Evolutionary conservation across 2,797 vertebrate species (phyloP), one percentile per base, ranked within the genome.

Genomic region (Pipistrellus kuhlii): DNA sequence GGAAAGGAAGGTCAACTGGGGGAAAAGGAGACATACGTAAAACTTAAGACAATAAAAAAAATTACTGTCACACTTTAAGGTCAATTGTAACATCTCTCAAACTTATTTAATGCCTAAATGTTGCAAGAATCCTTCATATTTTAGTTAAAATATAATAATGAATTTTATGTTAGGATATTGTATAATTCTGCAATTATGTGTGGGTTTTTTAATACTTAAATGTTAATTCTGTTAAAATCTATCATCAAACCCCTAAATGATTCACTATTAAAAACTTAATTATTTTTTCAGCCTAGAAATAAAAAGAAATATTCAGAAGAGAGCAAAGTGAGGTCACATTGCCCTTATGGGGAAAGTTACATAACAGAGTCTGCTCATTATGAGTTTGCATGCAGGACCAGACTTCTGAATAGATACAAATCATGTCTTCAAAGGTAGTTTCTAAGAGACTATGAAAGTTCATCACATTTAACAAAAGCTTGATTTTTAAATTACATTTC

Each of bases 401-500:
- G 21, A 62, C 23, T 85, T 20, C 25, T 27, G 55, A 30, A 55
- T 3, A 32, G 7, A 75, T 5, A 64, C 73, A 85, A 88, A n/a
- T 51, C 2, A 30, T 8, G 9, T 55, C 46, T 66, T 44, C 30
- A 66, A 85, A 72, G 0, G 0, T 14, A 11, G 18, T 73, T 88
- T 91, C 18, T 51, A 88, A 71, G 20, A 72, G 27, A 2, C 44
- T 88, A 44, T 64, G 1, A 14, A 9, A 81, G 2, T 4, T 57
- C 18, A 73, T 1, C 2, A 4, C 30, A 41, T 84, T 59, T 18
- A 5, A 18, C 90, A 57, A 71, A 51, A 8, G 4, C 57, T 55
- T 71, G n/a, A 68, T 38, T 75, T 92, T 48, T 27, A 66, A 93
- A 96, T 81, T 81, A 77, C 18, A 68, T 27, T 66, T 66, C 1